Evolutionary conservation across 2,113 vertebrate genomes (phyloP).

Genomic region (Chauna torquata): DNA sequence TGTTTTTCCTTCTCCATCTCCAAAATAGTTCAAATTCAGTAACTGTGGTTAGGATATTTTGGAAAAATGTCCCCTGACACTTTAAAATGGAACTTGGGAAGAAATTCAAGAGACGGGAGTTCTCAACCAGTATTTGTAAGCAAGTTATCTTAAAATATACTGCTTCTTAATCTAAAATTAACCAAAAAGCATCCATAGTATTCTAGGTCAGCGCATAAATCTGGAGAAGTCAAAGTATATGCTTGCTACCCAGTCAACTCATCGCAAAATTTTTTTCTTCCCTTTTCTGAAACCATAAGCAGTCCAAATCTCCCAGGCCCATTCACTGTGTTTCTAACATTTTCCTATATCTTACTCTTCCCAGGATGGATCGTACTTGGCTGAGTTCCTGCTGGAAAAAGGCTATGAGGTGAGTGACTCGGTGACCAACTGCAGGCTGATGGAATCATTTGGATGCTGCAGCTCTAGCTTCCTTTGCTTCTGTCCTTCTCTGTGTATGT

Average conservation of each 20-base stretch:
- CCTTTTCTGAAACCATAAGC: background rate
- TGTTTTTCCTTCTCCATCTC: background rate
- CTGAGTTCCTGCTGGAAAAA: constrained; percentile 95
- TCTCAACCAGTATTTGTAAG: background rate
- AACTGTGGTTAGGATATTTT: background rate
- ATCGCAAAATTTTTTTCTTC: background rate
- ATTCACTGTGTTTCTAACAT: constrained; percentile 25
- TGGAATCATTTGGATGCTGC: constrained; percentile 68
- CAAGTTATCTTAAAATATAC: constrained; percentile 5
- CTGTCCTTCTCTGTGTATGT: constrained; percentile 74
- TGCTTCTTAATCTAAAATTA: constrained; percentile 6
- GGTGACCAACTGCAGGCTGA: constrained; percentile 76
- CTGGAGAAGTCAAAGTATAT: background rate
- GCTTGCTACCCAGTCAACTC: background rate
- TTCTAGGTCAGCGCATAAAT: background rate
- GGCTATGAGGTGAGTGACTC: constrained; percentile 93
- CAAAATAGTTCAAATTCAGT: constrained; percentile 7
- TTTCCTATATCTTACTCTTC: constrained; percentile 71
- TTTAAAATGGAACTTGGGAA: constrained; percentile 11
- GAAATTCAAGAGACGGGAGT: background rate
- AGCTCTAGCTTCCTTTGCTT: constrained; percentile 72
- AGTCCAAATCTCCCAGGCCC: background rate
- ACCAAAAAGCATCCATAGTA: background rate
- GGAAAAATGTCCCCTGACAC: background rate
- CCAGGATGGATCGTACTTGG: constrained; percentile 98